Evolutionary conservation across 2,888 invertebrate genomes (phyloP), one percentile per base, ranked within the genome.

Genomic region (Drosophila falleni): DNA sequence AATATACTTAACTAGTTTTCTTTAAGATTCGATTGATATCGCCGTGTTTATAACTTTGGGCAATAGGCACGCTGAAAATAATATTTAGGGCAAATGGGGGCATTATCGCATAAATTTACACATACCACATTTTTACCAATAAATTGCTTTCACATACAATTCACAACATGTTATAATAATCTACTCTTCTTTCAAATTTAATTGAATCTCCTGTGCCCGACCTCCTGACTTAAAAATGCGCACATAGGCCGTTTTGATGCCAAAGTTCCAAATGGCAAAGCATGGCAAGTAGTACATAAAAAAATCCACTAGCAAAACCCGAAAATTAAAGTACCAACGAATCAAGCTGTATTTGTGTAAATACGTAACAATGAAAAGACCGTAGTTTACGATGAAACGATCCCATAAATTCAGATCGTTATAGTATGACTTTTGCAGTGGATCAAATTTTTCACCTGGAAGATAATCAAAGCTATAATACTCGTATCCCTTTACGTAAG

Each of bases 241-340:
- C 0, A 96, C 94, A 54, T 94, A 93, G 0, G 96, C 94, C n/a
- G 94, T 91, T 70, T 93, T 93, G 4, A 94, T 89, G 5, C 96
- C 96, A 87, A 94, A 96, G 41, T 93, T 93, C 83, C 94, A 94
- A 91, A 95, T 95, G 0, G 96, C 96, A 46, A 96, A 81, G 77
- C 95, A 95, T 0, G 97, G 97, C 83, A 95, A 95, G 59, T 95
- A 94, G 76, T 94, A 94, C 91, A 95, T 95, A 0, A 96, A 88
- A 74, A 94, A 94, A 16, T 96, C 89, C 19, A 94, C 93, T 1
- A 95, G 84, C 83, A 93, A 93, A 89, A 95, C 94, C 54, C 94
- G 93, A 26, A 93, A 89, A 88, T 96, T 96, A 55, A 95, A 94
- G 80, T 94, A 94, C 46, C 93, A 91, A 10, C 96, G 94, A 16